phyloP scores from a whole-genome alignment of 2,888 invertebrate genomes.

The Eupithecia tripunctaria region DNA sequence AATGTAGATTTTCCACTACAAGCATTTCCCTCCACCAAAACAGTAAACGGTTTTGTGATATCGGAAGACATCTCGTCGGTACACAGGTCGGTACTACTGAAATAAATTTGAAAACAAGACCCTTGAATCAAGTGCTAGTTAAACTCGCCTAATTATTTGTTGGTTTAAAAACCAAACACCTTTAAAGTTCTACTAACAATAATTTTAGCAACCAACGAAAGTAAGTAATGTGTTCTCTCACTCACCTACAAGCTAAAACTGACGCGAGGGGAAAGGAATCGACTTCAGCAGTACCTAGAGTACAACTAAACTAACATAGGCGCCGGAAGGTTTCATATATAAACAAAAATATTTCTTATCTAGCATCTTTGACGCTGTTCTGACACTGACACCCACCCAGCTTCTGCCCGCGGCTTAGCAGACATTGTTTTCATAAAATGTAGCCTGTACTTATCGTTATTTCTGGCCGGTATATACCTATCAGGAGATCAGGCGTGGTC shows the following conservation, averaged over 20 bases:
- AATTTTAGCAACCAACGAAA: not conserved
- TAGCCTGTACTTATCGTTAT: not conserved
- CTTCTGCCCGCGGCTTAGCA: not conserved
- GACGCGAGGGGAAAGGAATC: not conserved
- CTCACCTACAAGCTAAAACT: not conserved
- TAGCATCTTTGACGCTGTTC: not conserved
- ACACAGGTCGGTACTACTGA: slow-evolving; percentile 37
- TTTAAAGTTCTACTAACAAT: not conserved
- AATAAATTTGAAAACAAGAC: not conserved
- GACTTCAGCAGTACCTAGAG: too few species aligned
- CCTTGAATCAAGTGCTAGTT: too few species aligned
- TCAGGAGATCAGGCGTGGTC: too few species aligned
- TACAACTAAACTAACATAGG: not conserved
- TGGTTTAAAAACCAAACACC: too few species aligned
- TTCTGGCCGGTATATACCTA: not conserved
- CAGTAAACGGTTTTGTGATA: slow-evolving; percentile 88
- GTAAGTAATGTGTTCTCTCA: not conserved
- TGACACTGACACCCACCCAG: too few species aligned
- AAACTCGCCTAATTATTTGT: too few species aligned
- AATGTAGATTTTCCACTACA: slow-evolving; percentile 96
- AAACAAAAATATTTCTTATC: not conserved
- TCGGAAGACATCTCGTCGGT: slow-evolving; percentile 57
- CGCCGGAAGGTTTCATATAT: not conserved
- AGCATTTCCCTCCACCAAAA: slow-evolving; percentile 95
- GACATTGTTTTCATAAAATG: not conserved